Conservation (phyloP, 2,113 vertebrate genomes). For the Pholis gunnellus region DNA sequence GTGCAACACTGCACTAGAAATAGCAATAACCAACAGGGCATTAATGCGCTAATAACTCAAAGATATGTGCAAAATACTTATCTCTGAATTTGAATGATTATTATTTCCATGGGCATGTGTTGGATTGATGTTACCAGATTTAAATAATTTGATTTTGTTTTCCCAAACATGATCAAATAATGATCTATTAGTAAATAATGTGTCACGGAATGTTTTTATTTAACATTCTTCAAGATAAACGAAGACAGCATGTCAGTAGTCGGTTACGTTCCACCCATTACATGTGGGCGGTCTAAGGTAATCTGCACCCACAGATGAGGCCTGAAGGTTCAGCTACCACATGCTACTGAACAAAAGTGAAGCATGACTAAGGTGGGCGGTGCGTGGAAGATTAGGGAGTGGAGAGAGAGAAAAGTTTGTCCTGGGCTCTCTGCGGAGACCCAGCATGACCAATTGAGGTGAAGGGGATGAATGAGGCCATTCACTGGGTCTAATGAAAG, state of each 20-base stretch:
- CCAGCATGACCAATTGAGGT: slow-evolving; percentile 83
- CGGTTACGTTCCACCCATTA: slow-evolving; percentile 21
- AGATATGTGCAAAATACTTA: slow-evolving; percentile 13
- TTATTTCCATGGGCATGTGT: neutral
- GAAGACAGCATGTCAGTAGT: slow-evolving; percentile 19
- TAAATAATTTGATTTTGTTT: neutral
- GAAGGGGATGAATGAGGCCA: slow-evolving; percentile 83
- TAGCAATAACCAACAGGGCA: neutral
- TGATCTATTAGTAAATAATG: neutral
- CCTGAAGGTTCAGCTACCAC: slow-evolving; percentile 41
- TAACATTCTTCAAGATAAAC: slow-evolving; percentile 18
- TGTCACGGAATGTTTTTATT: slow-evolving; percentile 7
- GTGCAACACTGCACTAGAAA: slow-evolving; percentile 24
- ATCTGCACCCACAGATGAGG: slow-evolving; percentile 48
- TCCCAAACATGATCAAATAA: neutral
- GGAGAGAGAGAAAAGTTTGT: slow-evolving; percentile 82
- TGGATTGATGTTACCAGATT: neutral
- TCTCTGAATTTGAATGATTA: neutral
- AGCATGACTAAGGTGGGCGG: slow-evolving; percentile 80
- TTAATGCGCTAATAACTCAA: slow-evolving; percentile 18
- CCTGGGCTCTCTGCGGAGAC: slow-evolving; percentile 76
- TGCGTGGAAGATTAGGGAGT: slow-evolving; percentile 70
- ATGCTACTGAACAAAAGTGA: slow-evolving; percentile 72
- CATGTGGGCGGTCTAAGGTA: slow-evolving; percentile 1
- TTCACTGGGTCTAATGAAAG: slow-evolving; percentile 85